phyloP scores from a whole-genome alignment of 2,797 vertebrate genomes.

The Masticophis lateralis region DNA sequence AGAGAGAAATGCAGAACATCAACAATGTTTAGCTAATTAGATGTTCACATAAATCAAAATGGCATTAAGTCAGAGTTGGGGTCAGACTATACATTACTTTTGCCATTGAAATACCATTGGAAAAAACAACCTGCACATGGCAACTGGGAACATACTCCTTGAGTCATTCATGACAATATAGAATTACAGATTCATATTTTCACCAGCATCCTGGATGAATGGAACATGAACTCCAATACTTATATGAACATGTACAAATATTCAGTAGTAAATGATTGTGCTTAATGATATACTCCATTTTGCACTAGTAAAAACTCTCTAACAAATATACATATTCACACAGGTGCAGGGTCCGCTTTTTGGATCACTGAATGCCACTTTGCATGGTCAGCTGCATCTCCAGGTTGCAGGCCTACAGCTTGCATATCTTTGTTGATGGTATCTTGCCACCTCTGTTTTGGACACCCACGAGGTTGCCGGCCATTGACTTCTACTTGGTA shows the following conservation, averaged over 20 bases:
- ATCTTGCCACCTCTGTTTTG: no score
- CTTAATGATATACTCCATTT: not conserved
- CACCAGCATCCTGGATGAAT: not conserved
- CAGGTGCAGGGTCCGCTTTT: no score
- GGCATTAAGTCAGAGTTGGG: not conserved
- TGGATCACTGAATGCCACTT: no score
- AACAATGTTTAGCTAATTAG: not conserved
- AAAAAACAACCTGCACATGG: accelerated
- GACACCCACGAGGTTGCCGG: accelerated
- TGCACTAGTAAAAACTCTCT: not conserved
- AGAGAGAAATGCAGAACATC: not conserved
- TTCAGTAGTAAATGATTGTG: not conserved
- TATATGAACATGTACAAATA: not conserved
- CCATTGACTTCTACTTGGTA: no score
- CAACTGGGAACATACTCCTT: not conserved
- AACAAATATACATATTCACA: not conserved
- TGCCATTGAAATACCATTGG: not conserved
- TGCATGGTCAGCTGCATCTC: no score
- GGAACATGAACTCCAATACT: not conserved
- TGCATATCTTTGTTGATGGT: no score
- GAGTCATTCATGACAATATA: not conserved
- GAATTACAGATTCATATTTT: not conserved
- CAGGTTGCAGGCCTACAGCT: no score
- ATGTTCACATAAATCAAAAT: constrained; percentile 19
- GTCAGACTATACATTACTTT: not conserved